Percentiles rank a stretch among this genome's conserved stretches.
These are phyloP conservation scores for Molossus molossus DNA, from an alignment of 2,797 vertebrate genomes.

Conservation along the genomic window DNA sequence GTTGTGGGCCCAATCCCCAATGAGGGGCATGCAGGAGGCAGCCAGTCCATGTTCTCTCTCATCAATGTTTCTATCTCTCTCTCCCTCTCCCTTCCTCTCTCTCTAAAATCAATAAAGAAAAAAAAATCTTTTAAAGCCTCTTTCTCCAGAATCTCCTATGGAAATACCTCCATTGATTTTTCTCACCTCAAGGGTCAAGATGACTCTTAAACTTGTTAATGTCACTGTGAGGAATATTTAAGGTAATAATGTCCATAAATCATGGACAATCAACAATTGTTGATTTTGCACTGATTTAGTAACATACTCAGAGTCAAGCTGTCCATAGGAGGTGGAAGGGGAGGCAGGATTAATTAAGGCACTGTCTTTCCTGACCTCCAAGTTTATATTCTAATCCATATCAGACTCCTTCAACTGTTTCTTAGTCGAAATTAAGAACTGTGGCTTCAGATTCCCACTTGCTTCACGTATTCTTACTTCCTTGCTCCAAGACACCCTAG, in stretches of 20 bases:
- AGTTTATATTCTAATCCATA: background rate
- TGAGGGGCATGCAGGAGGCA: no score
- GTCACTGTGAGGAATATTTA: background rate
- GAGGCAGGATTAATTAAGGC: conserved; percentile 57
- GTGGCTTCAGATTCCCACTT: conserved; percentile 25
- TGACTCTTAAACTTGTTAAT: conserved; percentile 18
- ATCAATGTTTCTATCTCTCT: no score
- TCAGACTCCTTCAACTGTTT: conserved; percentile 41
- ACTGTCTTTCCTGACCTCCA: background rate
- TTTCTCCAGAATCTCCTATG: background rate
- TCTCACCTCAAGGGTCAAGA: background rate
- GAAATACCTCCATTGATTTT: background rate
- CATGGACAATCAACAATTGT: background rate
- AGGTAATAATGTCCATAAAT: conserved; percentile 17
- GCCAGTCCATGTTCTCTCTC: no score
- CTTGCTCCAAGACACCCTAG: conserved; percentile 51
- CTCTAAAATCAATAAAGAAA: no score
- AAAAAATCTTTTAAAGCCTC: background rate
- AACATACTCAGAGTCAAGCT: background rate
- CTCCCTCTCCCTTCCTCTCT: no score
- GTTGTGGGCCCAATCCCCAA: no score
- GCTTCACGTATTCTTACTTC: conserved; percentile 59
- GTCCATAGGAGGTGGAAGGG: background rate
- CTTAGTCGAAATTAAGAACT: conserved; percentile 49
- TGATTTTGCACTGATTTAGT: background rate